Evolutionary conservation across 2,888 invertebrate genomes (phyloP), one percentile per base, ranked within the genome.

Genomic region (Helleia helle): DNA sequence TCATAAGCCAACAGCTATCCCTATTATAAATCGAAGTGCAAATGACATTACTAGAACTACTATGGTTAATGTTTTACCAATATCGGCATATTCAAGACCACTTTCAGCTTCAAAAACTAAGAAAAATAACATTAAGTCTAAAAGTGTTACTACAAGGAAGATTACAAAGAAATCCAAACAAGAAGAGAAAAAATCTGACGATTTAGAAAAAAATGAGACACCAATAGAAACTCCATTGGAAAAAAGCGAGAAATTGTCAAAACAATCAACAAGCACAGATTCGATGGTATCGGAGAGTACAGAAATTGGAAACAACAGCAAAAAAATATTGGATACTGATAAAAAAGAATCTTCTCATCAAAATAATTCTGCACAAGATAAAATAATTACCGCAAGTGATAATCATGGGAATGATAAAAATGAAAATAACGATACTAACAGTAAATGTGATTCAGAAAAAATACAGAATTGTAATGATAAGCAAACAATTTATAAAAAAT

Each of bases 1-100:
- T 18, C 76, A 68, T 47, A 81, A 77, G 57, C 44, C 65, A 14
- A 31, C 65, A 27, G 54, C 63, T 26, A 56, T 71, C 47, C 69
- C 74, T 40, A 58, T 71, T 47, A 52, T 73, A 25, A 73, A 64
- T 51, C 76, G 74, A 62, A 74, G 59, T 49, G 65, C 48, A 50
- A 69, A 64, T 49, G 81, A 84, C 53, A 67, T 73, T 30, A 83
- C 84, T 14, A 84, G 71, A 68, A 84, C 84, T 24, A 84, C 84
- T 24, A 84, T 79, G 80, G 84, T 84, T 22, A 84, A 84, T 61
- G 75, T 83, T 44, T 56, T 83, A 46, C 84, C 84, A 15, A 81
- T 84, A 69, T 73, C 84, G 30, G 84, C 84, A n/a, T 84, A 81
- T 56, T 81, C 84, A 11, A 68, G 65, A 43, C 72, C 83, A 18